Evolutionary conservation across 2,113 vertebrate genomes (phyloP).

Genomic region (Salminus brasiliensis): DNA sequence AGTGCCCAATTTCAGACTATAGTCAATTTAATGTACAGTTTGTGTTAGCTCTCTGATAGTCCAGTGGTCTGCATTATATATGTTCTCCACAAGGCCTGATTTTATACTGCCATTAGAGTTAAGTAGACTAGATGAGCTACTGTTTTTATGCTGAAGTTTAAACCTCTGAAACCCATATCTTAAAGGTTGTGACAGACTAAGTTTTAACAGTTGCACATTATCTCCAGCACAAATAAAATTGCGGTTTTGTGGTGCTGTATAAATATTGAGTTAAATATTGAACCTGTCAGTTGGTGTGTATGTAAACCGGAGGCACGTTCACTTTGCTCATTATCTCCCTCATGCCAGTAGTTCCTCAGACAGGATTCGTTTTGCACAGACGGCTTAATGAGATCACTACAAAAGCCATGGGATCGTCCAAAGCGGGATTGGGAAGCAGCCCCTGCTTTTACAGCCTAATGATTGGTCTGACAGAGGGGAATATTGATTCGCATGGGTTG

Average conservation of each 20-base stretch:
- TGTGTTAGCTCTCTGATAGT: too few relatives aligned
- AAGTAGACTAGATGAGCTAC: too few relatives aligned
- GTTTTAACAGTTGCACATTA: neutral
- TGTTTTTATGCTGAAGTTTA: too few relatives aligned
- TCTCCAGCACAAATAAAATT: neutral
- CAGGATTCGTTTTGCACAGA: slow-evolving; percentile 6
- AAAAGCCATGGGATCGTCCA: neutral
- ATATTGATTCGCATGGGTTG: neutral
- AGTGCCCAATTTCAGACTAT: too few relatives aligned
- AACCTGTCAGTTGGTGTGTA: neutral
- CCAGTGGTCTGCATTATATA: too few relatives aligned
- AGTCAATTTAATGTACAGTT: too few relatives aligned
- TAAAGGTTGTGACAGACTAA: too few relatives aligned
- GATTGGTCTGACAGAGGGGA: slow-evolving; percentile 1
- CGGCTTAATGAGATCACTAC: slow-evolving; percentile 9
- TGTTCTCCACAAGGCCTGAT: too few relatives aligned
- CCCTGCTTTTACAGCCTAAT: neutral
- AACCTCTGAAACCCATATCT: too few relatives aligned
- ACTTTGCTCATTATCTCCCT: neutral
- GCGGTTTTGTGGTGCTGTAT: neutral
- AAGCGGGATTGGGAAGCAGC: neutral
- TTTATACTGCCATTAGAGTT: too few relatives aligned
- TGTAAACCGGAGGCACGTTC: neutral
- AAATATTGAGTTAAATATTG: neutral
- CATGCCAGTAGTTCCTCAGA: neutral